Evolutionary conservation across 2,113 vertebrate species (phyloP), one percentile per base, ranked within the genome.

Genomic region (Rattus norvegicus): DNA sequence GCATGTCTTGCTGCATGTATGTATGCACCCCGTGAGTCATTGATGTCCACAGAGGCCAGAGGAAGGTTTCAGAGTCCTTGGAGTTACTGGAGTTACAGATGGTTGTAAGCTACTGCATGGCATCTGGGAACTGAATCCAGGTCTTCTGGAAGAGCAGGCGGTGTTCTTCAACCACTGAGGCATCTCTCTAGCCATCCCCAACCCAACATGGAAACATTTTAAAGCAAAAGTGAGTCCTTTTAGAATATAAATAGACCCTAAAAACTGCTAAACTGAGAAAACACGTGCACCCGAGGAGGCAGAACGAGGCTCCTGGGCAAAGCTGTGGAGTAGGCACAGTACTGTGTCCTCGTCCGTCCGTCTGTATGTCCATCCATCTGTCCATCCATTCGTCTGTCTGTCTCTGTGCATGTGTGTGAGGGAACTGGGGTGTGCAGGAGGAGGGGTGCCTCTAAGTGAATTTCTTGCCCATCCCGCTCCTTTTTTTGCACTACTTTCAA

Each of bases 401-500:
- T 24, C 8, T 47, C 20, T 47, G 24, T 30, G 36, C 3, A 11
- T 17, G 24, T 1, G 7, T 61, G 73, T 10, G 2, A 33, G 30
- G 26, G 7, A 11, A 4, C 2, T 79, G 73, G 63, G 73, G 1
- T 36, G 49, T 30, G 17, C 54, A 77, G 87, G 28, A 73, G 30
- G 92, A 77, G 4, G 13, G 49, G 43, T 84, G 26, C 43, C 39
- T 59, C 6, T 36, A 52, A 72, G 61, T 91, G 70, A 77, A 52
- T 85, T 75, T 89, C 85, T 91, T n/a, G 54, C 36, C 47, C 33
- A 24, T 76, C 95, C 80, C 77, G 17, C 61, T 69, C 36, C 80
- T 92, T 56, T 13, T 54, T 56, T 92, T 80, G 59, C 56, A 33
- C 85, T 69, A 79, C 79, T 77, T 87, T 90, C 59, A 84, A 85